A percentile compares a stretch with the other conserved stretches of the same genome.
These are phyloP conservation scores for Bagarius yarrelli DNA, from an alignment of 2,113 vertebrate genomes.

Conservation along the genomic window DNA sequence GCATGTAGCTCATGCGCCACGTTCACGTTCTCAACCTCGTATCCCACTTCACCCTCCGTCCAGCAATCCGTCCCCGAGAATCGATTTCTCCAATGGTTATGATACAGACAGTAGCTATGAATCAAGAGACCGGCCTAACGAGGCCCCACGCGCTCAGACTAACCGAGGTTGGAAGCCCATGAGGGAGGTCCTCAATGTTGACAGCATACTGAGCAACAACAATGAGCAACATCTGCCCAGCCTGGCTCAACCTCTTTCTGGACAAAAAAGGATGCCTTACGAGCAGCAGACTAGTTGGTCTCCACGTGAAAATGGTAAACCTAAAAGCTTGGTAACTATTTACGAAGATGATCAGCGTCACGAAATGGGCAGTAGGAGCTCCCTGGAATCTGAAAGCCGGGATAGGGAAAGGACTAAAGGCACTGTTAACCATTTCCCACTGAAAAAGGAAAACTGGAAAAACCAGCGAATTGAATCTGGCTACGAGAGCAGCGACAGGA, in stretches of 20 bases:
- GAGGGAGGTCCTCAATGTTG: conserved; percentile 88
- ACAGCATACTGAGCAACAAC: conserved; percentile 79
- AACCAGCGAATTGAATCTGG: conserved; percentile 90
- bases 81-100: conserved; percentile 73
- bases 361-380: conserved; percentile 79
- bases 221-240: conserved; percentile 67
- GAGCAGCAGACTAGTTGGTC: conserved; percentile 68
- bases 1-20: conserved; percentile 56
- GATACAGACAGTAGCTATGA: conserved; percentile 90
- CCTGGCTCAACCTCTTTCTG: conserved; percentile 69
- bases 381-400: conserved; percentile 78
- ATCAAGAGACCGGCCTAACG: conserved; percentile 72
- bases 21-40: conserved; percentile 52
- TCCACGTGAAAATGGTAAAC: conserved; percentile 75
- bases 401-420: conserved; percentile 73
- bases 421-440: conserved; percentile 63
- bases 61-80: conserved; percentile 52
- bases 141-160: conserved; percentile 60
- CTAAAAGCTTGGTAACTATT: conserved; percentile 89
- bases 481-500: conserved; percentile 89
- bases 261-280: conserved; percentile 61
- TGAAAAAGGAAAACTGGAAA: conserved; percentile 80
- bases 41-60: conserved; percentile 53
- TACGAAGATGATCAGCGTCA: conserved; percentile 89
- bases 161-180: conserved; percentile 83